phyloP scores from a whole-genome alignment of 2,797 vertebrate species.

The Garrulus glandarius region DNA sequence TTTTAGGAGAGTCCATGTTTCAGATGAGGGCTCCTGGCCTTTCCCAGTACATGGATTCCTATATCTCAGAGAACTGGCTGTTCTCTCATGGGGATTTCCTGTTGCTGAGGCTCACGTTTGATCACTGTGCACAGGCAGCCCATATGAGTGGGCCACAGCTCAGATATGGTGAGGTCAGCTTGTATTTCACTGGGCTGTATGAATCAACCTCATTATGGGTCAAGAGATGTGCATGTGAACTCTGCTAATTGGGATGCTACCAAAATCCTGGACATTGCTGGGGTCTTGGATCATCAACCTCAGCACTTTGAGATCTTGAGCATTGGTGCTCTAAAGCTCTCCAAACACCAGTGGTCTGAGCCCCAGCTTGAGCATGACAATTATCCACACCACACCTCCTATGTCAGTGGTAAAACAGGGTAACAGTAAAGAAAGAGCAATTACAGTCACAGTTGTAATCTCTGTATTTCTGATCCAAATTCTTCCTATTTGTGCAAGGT shows the following conservation, averaged over 20 bases:
- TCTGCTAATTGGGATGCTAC: not conserved
- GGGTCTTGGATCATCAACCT: not conserved
- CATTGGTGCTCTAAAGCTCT: not conserved
- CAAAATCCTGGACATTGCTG: not conserved
- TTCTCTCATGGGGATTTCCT: not conserved
- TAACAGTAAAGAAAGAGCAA: not conserved
- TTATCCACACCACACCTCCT: not conserved
- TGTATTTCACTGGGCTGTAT: not conserved
- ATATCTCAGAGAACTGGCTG: not conserved
- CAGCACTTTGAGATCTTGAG: not conserved
- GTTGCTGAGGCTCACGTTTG: fast-evolving
- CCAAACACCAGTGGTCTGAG: not conserved
- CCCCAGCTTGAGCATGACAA: not conserved
- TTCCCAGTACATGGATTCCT: not conserved
- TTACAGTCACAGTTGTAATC: not conserved
- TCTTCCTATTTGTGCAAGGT: not conserved
- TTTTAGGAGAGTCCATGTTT: not conserved
- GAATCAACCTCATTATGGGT: fast-evolving
- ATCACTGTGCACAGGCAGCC: not conserved
- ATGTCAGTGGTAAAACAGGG: not conserved
- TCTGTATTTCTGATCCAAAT: not conserved
- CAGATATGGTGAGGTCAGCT: not conserved
- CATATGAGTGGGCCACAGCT: not conserved
- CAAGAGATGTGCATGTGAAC: not conserved
- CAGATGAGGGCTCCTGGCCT: not conserved